Percentiles rank a stretch among this genome's conserved stretches.
Evolutionary conservation across 2,888 invertebrate genomes (phyloP).

Genomic region (Latrodectus elegans): DNA sequence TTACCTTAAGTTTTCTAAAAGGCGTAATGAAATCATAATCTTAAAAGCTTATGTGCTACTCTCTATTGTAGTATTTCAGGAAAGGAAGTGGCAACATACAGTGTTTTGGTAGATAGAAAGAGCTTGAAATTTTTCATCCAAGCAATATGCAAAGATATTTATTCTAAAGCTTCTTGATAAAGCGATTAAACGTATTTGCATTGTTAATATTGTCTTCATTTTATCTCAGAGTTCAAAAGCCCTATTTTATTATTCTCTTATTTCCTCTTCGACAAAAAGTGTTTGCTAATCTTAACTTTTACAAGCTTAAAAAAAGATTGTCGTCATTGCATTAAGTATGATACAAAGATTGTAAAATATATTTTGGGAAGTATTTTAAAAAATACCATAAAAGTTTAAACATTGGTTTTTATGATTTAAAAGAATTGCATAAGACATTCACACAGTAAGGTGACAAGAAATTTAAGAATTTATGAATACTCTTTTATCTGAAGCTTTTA

Average conservation of each 20-base stretch:
- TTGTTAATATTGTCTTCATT: constrained; percentile 22
- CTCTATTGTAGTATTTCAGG: constrained; percentile 7
- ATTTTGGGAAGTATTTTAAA: background rate
- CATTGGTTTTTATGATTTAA: no score
- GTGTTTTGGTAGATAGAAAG: constrained; percentile 14
- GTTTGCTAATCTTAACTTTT: background rate
- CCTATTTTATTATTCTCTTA: background rate
- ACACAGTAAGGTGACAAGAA: no score
- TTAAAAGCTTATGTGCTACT: constrained; percentile 34
- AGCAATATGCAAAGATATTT: constrained; percentile 4
- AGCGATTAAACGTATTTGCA: constrained; percentile 47
- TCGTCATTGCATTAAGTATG: background rate
- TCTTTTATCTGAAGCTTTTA: no score
- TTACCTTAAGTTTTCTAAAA: constrained; percentile 12
- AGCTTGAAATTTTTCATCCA: constrained; percentile 15
- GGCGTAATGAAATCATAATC: constrained; percentile 29
- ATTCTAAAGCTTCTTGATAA: constrained; percentile 14
- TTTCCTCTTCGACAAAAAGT: background rate
- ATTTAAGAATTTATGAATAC: no score
- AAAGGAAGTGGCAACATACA: background rate
- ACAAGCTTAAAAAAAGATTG: background rate
- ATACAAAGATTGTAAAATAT: background rate
- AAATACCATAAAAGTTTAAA: no score
- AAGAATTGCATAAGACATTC: no score
- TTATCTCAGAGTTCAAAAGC: constrained; percentile 8